phyloP scores from a whole-genome alignment of 2,113 vertebrate genomes.

The Budorcas taxicolor region DNA sequence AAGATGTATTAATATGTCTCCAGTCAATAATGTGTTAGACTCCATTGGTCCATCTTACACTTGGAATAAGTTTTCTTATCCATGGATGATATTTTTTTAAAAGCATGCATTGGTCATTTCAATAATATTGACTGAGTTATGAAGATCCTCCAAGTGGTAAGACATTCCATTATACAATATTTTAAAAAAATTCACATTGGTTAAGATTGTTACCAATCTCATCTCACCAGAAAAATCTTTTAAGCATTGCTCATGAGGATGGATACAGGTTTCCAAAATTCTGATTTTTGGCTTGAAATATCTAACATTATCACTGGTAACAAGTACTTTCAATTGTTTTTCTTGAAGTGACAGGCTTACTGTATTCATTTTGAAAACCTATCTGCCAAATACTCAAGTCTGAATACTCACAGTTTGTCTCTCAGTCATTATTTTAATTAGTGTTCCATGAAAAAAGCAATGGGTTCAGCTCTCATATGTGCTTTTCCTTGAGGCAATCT shows the following conservation, averaged over 20 bases:
- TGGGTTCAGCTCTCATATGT: background rate
- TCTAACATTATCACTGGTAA: background rate
- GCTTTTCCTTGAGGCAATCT: background rate
- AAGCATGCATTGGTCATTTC: background rate
- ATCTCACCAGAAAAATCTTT: background rate
- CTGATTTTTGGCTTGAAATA: background rate
- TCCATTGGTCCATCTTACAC: background rate
- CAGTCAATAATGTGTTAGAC: background rate
- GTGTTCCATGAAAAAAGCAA: background rate
- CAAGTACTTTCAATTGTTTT: background rate
- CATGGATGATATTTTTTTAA: background rate
- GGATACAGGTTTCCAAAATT: background rate
- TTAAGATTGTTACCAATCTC: background rate
- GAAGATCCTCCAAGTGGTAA: background rate
- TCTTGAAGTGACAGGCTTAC: background rate
- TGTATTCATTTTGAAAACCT: background rate
- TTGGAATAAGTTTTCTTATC: background rate
- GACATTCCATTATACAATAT: background rate
- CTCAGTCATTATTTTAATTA: background rate
- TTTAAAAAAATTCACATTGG: background rate
- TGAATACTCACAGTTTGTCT: background rate
- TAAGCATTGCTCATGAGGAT: background rate
- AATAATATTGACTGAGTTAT: background rate
- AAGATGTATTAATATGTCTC: background rate
- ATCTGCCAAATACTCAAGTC: background rate